Conservation (phyloP, 2,888 invertebrate species). For the Ctenicera cuprea region DNA sequence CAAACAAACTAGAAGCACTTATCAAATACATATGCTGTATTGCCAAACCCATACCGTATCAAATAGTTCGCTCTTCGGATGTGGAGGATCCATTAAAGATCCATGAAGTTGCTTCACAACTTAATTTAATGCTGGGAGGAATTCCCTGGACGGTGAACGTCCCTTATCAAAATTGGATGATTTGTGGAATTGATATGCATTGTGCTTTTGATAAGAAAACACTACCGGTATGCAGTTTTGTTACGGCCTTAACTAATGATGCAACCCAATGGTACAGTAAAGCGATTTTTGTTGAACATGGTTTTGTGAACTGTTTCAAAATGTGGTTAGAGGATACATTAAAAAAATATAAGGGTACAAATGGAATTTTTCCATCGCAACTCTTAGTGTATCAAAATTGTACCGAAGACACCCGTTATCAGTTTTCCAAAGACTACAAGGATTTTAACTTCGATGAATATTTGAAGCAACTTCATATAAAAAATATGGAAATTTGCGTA, state of each 20-base stretch:
- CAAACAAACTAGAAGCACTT: constrained; percentile 8
- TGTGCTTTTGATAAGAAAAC: neutral
- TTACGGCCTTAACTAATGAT: constrained; percentile 9
- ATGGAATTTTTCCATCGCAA: neutral
- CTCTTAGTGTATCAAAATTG: constrained; percentile 20
- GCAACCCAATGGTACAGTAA: constrained; percentile 31
- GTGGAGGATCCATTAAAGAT: neutral
- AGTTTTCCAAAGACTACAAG: neutral
- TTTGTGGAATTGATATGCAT: constrained; percentile 12
- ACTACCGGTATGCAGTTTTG: constrained; percentile 17
- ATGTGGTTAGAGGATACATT: neutral
- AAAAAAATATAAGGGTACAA: constrained; percentile 11
- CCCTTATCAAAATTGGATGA: constrained; percentile 12
- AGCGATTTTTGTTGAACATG: neutral
- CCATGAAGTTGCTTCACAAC: neutral
- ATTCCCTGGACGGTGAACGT: constrained; percentile 14
- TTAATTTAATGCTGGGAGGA: constrained; percentile 12
- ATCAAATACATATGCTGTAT: constrained; percentile 21
- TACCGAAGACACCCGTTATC: neutral
- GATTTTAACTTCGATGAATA: neutral
- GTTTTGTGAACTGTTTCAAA: neutral
- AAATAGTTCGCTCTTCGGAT: neutral
- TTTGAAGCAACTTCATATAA: neutral
- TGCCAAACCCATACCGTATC: constrained; percentile 6
- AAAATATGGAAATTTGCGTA: neutral